Evolutionary conservation across 1,140 invertebrate species (phyloP).

Genomic region (Zaprionus davidi): DNA sequence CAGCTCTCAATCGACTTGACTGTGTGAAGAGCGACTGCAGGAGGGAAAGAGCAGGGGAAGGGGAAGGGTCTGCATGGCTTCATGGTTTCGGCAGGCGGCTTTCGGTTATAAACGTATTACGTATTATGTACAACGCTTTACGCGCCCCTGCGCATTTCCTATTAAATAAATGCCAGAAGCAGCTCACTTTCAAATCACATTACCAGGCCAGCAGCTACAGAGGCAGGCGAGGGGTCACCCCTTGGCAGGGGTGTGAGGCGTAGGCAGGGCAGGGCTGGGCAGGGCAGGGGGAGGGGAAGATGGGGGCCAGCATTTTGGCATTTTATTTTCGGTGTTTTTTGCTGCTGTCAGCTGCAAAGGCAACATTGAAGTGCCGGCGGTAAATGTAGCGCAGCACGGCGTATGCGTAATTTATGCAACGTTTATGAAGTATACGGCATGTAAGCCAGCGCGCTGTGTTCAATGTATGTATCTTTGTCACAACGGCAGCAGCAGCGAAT

Average conservation of each 20-base stretch:
- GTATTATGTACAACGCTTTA: slow-evolving; percentile 50
- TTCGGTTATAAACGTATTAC: slow-evolving; percentile 56
- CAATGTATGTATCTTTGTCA: slow-evolving; percentile 46
- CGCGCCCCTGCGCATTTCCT: slow-evolving; percentile 52
- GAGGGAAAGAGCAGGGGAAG: not conserved
- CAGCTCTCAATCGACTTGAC: not conserved
- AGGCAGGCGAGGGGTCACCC: not conserved
- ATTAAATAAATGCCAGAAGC: slow-evolving; percentile 78
- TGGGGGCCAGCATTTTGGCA: not conserved
- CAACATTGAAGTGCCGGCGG: not conserved
- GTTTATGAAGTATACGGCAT: slow-evolving; percentile 56
- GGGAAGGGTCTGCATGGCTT: not conserved
- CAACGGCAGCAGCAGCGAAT: not conserved
- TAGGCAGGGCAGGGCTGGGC: not conserved
- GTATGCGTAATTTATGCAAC: slow-evolving; percentile 63
- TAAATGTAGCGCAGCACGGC: slow-evolving; percentile 21
- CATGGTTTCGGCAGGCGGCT: slow-evolving; percentile 20
- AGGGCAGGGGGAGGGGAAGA: not conserved
- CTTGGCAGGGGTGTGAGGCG: not conserved
- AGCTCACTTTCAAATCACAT: slow-evolving; percentile 75
- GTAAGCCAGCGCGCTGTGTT: slow-evolving; percentile 39
- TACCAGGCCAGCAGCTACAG: slow-evolving; percentile 12
- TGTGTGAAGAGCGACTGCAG: not conserved
- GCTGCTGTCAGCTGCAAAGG: slow-evolving; percentile 55
- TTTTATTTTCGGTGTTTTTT: not conserved